phyloP scores from a whole-genome alignment of 2,113 vertebrate genomes.

The Lipophrys pholis region DNA sequence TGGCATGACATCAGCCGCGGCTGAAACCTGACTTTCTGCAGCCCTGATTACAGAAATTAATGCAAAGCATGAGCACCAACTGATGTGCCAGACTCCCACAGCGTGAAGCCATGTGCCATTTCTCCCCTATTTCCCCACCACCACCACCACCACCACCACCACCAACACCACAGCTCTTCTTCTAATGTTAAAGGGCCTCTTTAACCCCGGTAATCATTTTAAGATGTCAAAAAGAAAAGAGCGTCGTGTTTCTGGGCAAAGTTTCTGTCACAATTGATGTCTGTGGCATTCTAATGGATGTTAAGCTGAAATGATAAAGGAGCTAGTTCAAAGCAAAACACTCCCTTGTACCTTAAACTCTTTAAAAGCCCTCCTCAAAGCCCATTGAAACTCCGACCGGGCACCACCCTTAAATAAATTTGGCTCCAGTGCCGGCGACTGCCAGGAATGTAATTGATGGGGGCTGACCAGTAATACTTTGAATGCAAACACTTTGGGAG shows the following conservation, averaged over 20 bases:
- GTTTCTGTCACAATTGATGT: slow-evolving; percentile 68
- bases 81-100: slow-evolving; percentile 64
- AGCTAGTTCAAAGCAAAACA: slow-evolving; percentile 63
- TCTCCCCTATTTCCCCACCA: slow-evolving; percentile 31
- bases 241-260: slow-evolving; percentile 36
- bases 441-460: slow-evolving; percentile 78
- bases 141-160: neutral
- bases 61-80: slow-evolving; percentile 56
- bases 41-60: slow-evolving; percentile 66
- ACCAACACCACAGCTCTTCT: slow-evolving; percentile 3
- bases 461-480: slow-evolving; percentile 73
- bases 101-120: slow-evolving; percentile 57
- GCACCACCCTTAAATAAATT: slow-evolving; percentile 77
- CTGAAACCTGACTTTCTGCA: slow-evolving; percentile 51
- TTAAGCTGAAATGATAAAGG: slow-evolving; percentile 70
- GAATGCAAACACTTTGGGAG: slow-evolving; percentile 74
- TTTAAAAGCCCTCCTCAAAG: slow-evolving; percentile 72
- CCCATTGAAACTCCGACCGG: slow-evolving; percentile 50
- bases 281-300: slow-evolving; percentile 64
- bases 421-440: slow-evolving; percentile 58
- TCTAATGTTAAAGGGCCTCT: slow-evolving; percentile 61
- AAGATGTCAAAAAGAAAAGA: slow-evolving; percentile 71
- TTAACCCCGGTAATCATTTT: slow-evolving; percentile 73
- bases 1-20: slow-evolving; percentile 67
- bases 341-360: slow-evolving; percentile 61